Base-by-base conservation (phyloP, 2,113 vertebrate genomes). In the Dasypus novemcinctus region DNA sequence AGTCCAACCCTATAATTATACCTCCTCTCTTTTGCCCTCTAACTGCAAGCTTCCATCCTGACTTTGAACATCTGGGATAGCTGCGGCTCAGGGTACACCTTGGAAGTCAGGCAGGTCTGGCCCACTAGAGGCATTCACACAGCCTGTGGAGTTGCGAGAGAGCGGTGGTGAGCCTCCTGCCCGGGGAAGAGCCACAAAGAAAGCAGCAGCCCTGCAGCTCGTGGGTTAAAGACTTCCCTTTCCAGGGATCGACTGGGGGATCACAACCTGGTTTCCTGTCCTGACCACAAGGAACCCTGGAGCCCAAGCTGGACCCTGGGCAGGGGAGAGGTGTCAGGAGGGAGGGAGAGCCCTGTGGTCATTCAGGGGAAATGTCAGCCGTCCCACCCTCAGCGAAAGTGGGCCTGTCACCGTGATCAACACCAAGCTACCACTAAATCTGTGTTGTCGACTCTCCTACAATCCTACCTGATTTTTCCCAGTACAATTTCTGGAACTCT, bases 1-100 rank as follows among this genome's bases (percentile, higher is more conserved):
- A 98, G 97, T 96, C 94, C 98, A 98, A 98, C 98, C 98, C 98
- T 98, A 95, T 98, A 99, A 99, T 99, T 99, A 98, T 94, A 98
- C 97, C 98, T 98, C 98, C 98, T 98, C 97, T 98, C 97, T 96
- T 82, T 95, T 98, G 98, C 98, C 97, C 98, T 98, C 92, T 80
- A 98, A 98, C 98, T 98, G 98, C 96, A 98, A 98, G 98, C 93
- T 97, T 97, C 97, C 96, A 93, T 97, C 97, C 97, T 17, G 82
- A 98, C 95, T 98, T 97, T 94, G 87, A 96, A 96, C 95, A 76
- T 96, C 94, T 94, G 97, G 97, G 98, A 98, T 98, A 96, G 96
- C 94, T 96, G 91, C 93, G 95, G 94, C 97, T 97, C 95, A 86
- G 96, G 95, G 97, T 87, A 97, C 98, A 98, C 98, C 98, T 98